A percentile compares a stretch with the other conserved stretches of the same genome.
Evolutionary conservation across 2,797 vertebrate genomes (phyloP).

Genomic region (Monodelphis domestica): DNA sequence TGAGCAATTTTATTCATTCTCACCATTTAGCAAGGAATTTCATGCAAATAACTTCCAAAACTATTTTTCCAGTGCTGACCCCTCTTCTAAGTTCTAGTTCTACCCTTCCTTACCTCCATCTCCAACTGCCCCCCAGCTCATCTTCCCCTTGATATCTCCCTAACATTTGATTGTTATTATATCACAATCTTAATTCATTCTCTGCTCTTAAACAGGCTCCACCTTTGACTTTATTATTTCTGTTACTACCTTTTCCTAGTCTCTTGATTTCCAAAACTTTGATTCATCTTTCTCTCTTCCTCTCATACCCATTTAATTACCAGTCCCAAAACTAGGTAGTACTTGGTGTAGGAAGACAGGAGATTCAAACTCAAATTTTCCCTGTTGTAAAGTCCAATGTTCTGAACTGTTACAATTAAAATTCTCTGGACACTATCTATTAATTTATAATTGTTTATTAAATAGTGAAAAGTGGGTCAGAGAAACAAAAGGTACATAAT

Average conservation of each 20-base stretch:
- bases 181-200: background rate
- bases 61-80: background rate
- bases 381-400: no score
- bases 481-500: no score
- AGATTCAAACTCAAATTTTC: background rate
- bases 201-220: background rate
- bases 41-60: background rate
- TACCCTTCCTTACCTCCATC: background rate
- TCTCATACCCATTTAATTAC: background rate
- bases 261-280: background rate
- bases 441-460: no score
- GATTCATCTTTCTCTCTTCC: background rate
- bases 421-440: no score
- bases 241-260: background rate
- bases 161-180: background rate
- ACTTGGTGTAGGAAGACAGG: background rate
- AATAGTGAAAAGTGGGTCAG: no score
- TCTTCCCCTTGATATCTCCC: background rate
- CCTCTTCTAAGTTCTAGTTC: background rate
- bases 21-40: background rate
- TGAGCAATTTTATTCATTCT: background rate
- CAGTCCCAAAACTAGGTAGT: background rate
- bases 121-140: background rate
- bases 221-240: background rate
- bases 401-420: no score